A percentile compares a stretch with the other conserved stretches of the same genome.
Evolutionary conservation across 2,113 vertebrate genomes (phyloP).

Genomic region (Poecilia latipinna): DNA sequence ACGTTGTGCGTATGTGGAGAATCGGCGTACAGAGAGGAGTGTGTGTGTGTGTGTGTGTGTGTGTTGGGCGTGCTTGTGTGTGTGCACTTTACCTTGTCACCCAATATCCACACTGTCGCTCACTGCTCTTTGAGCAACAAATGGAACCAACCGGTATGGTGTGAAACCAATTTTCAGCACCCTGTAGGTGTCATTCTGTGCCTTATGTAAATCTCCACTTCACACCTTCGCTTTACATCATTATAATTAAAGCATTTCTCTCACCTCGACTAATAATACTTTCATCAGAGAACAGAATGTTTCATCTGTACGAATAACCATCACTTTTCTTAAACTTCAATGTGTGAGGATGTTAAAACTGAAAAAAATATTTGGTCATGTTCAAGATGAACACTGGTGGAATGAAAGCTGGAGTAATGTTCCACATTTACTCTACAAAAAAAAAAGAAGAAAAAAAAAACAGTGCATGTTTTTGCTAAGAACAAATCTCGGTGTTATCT

Average conservation of each 20-base stretch:
- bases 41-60: not conserved
- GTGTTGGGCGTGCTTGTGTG: slow-evolving; percentile 21
- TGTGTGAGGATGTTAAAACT: not conserved
- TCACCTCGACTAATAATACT: slow-evolving; percentile 21
- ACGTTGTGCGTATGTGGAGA: slow-evolving; percentile 30
- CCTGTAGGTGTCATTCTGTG: slow-evolving; percentile 57
- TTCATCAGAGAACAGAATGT: slow-evolving; percentile 1
- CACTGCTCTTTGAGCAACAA: slow-evolving; percentile 62
- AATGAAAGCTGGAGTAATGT: slow-evolving; percentile 1
- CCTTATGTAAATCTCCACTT: slow-evolving; percentile 53
- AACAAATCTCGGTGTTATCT: too few species aligned
- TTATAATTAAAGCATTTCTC: slow-evolving; percentile 49
- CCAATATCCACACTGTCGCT: slow-evolving; percentile 49
- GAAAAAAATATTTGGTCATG: not conserved
- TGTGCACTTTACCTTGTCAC: slow-evolving; percentile 41
- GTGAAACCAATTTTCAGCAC: slow-evolving; percentile 73
- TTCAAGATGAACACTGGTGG: rapidly evolving
- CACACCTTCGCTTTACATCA: slow-evolving; percentile 47
- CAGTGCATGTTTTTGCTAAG: not conserved
- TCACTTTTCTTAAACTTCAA: not conserved
- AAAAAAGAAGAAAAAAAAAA: not conserved
- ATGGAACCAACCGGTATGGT: slow-evolving; percentile 60
- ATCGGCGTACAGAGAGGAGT: not conserved
- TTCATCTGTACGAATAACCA: not conserved
- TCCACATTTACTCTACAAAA: not conserved